These are phyloP conservation scores for Heterohyrax brucei DNA, from an alignment of 2,797 vertebrate genomes.

Conservation along the genomic window DNA sequence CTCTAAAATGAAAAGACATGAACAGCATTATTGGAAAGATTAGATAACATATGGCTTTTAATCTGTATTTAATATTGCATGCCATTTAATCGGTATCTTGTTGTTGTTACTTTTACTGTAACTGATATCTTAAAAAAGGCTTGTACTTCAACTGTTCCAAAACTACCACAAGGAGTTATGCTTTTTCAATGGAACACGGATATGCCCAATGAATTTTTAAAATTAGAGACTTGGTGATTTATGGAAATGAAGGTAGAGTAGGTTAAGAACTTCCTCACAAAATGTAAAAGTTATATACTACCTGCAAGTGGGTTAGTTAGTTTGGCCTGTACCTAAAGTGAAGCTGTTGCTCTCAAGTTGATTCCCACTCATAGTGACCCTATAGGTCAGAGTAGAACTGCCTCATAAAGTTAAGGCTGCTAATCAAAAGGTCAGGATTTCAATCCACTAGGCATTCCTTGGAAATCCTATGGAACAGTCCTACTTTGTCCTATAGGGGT, in stretches of 20 bases:
- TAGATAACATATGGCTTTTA: neutral
- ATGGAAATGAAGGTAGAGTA: neutral
- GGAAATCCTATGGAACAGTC: too few species aligned
- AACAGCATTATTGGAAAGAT: neutral
- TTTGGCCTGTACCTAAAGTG: neutral
- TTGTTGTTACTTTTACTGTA: conserved; percentile 10
- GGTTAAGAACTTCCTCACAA: neutral
- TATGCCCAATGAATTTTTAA: neutral
- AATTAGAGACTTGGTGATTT: neutral
- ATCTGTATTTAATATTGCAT: too few species aligned
- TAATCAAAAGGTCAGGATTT: too few species aligned
- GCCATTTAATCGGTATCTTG: too few species aligned
- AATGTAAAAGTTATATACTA: neutral
- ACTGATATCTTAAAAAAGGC: neutral
- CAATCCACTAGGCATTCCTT: too few species aligned
- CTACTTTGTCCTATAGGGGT: too few species aligned
- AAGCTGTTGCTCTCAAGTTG: too few species aligned
- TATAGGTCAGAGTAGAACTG: too few species aligned
- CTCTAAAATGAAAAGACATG: neutral
- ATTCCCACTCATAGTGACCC: too few species aligned
- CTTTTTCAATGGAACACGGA: neutral
- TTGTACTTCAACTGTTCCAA: neutral
- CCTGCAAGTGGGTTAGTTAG: neutral
- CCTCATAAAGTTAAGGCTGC: too few species aligned
- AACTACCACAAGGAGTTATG: neutral